These are phyloP conservation scores for Actinostola sp. DNA, from an alignment of 92 coral and sea anemone genomes.

Conservation along the genomic window DNA sequence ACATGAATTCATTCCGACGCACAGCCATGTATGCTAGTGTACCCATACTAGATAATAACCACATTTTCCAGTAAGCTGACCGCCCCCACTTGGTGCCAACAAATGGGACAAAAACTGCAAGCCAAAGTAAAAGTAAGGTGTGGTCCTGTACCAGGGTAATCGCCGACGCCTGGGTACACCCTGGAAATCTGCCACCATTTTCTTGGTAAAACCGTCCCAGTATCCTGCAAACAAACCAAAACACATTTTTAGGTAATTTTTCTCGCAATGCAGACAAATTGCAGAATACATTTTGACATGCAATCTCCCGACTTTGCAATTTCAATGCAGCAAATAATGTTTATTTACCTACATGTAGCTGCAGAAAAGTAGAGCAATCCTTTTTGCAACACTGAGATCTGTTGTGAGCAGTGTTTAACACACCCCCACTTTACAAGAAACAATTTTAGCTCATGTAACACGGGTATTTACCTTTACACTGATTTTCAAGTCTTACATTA, in stretches of 20 bases:
- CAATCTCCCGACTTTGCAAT: too few relatives aligned
- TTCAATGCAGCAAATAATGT: too few relatives aligned
- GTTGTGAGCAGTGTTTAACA: too few relatives aligned
- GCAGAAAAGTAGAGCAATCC: too few relatives aligned
- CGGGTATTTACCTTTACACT: neutral
- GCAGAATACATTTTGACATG: too few relatives aligned
- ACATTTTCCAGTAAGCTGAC: constrained; percentile 84
- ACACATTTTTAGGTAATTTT: neutral
- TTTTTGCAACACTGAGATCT: too few relatives aligned
- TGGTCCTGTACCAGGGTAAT: constrained; percentile 77
- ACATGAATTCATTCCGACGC: neutral
- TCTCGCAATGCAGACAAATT: too few relatives aligned
- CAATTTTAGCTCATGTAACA: too few relatives aligned
- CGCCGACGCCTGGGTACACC: constrained; percentile 65
- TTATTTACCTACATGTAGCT: too few relatives aligned
- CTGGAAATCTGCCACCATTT: constrained; percentile 78
- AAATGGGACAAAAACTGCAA: constrained; percentile 77
- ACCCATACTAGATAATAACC: constrained; percentile 81
- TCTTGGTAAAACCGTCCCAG: constrained; percentile 71
- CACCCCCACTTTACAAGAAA: too few relatives aligned
- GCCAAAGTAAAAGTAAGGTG: constrained; percentile 84
- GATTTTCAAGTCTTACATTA: too few relatives aligned
- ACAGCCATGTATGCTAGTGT: constrained; percentile 82
- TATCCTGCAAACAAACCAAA: constrained; percentile 45
- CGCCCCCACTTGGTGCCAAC: constrained; percentile 85